Conservation (phyloP, 2,888 invertebrate genomes). For the Argyresthia goedartella region DNA sequence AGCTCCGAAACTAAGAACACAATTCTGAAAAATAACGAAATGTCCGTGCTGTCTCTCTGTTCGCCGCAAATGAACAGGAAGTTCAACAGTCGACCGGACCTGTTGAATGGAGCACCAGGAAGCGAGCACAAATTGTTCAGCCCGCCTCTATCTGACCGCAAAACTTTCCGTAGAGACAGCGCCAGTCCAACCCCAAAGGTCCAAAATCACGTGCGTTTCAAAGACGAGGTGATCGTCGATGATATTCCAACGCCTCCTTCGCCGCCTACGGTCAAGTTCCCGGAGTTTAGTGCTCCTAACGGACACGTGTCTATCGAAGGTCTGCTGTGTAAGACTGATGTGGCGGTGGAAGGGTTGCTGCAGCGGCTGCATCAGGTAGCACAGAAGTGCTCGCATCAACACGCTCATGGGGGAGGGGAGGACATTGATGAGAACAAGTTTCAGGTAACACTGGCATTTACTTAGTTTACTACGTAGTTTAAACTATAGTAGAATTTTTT, state of each 20-base stretch:
- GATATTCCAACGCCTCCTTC: conserved; percentile 61
- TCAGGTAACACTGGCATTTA: conserved; percentile 63
- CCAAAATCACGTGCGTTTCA: conserved; percentile 60
- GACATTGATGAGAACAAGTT: conserved; percentile 83
- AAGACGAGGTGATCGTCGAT: conserved; percentile 47
- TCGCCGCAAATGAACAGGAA: conserved; percentile 70
- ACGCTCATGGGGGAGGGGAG: conserved; percentile 80
- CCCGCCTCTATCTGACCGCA: conserved; percentile 44
- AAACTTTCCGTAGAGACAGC: conserved; percentile 35
- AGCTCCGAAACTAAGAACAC: conserved; percentile 61
- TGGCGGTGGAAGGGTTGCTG: conserved; percentile 76
- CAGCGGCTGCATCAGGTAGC: conserved; percentile 79
- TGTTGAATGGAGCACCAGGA: conserved; percentile 53
- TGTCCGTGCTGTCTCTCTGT: conserved; percentile 55
- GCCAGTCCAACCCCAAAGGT: conserved; percentile 46
- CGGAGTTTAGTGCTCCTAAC: conserved; percentile 48
- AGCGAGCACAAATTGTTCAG: conserved; percentile 44
- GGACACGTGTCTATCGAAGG: conserved; percentile 72
- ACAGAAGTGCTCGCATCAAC: conserved; percentile 78
- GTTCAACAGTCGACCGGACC: conserved; percentile 52
- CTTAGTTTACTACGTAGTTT: neutral
- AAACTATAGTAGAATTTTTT: too few relatives aligned
- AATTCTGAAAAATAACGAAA: conserved; percentile 57
- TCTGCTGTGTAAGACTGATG: conserved; percentile 76
- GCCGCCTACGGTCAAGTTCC: conserved; percentile 51